Conservation (phyloP, 2,888 invertebrate species). For the Thyatira batis region DNA sequence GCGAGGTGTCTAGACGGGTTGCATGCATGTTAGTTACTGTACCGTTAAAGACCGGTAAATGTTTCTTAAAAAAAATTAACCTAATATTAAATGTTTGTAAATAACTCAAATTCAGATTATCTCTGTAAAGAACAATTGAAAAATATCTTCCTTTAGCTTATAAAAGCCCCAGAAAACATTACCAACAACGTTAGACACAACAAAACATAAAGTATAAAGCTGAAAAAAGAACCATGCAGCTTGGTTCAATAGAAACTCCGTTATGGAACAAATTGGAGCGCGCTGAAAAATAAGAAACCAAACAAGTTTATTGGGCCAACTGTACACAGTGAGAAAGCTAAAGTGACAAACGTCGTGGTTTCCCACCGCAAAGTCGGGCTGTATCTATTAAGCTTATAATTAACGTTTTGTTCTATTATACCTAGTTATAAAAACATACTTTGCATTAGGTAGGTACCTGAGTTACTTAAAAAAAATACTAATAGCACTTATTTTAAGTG, state of each 20-base stretch:
- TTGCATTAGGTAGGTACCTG: too few relatives aligned
- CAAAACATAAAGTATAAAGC: not conserved
- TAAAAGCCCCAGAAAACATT: not conserved
- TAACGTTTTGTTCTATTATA: conserved; percentile 9
- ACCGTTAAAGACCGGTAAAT: too few relatives aligned
- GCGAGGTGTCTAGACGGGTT: too few relatives aligned
- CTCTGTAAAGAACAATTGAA: too few relatives aligned
- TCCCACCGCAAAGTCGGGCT: conserved; percentile 14
- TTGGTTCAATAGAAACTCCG: not conserved
- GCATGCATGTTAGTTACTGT: too few relatives aligned
- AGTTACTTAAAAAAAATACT: too few relatives aligned
- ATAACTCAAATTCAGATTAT: too few relatives aligned
- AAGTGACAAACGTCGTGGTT: conserved; percentile 31
- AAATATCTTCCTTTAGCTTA: not conserved
- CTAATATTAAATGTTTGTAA: too few relatives aligned
- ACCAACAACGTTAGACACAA: not conserved
- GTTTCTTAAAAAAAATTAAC: too few relatives aligned
- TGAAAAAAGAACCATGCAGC: not conserved
- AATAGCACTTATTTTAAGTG: too few relatives aligned
- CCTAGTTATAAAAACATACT: not conserved
- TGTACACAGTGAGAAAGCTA: conserved; percentile 15
- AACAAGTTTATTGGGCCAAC: conserved; percentile 13
- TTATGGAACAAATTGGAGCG: not conserved
- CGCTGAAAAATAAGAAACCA: not conserved
- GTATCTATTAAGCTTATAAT: conserved; percentile 12